Base-by-base conservation (phyloP, 2,113 vertebrate genomes). In the Craseonycteris thonglongyai region DNA sequence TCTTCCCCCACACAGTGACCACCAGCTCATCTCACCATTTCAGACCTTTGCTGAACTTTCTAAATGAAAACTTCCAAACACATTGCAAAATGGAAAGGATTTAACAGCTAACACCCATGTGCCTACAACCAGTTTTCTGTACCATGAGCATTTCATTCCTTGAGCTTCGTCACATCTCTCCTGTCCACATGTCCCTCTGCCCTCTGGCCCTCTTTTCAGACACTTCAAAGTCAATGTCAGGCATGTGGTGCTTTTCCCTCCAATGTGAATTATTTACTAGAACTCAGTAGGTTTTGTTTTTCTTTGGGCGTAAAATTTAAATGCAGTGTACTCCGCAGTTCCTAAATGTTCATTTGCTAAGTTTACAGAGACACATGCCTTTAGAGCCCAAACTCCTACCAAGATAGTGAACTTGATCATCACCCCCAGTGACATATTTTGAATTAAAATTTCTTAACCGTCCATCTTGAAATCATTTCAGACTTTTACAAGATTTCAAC, bases 1-100 rank as follows among this genome's bases (percentile, higher is more conserved):
- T 14, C 38, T 15, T 24, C 5, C 16, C 40, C 21, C 11, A 7
- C 18, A 0, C 4, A 4, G 9, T 15, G 61, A 14, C 19, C 30
- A 35, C 38, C 19, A 61, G 47, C 33, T 38, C 6, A 2, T 13
- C 11, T 22, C 38, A 11, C 22, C 40, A 76, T 30, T 61, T 22
- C 47, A 66, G 61, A 6, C 38, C 26, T 58, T 68, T 21, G 22
- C 33, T 47, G 30, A 56, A 68, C 21, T 4, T 54, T 28, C 42
- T 10, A 12, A 66, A 9, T 58, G 71, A 85, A 76, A 58, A 58
- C 1, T 56, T 66, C 56, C 47, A 30, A 22, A 35, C 40, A n/a
- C 49, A 24, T 56, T 61, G 26, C 18, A 22, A 8, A 35, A 13
- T 1, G 8, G 24, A 15, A 47, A 61, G 54, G 42, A 30, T 61